phyloP scores from a whole-genome alignment of 2,113 vertebrate species.

The Osmerus eperlanus region DNA sequence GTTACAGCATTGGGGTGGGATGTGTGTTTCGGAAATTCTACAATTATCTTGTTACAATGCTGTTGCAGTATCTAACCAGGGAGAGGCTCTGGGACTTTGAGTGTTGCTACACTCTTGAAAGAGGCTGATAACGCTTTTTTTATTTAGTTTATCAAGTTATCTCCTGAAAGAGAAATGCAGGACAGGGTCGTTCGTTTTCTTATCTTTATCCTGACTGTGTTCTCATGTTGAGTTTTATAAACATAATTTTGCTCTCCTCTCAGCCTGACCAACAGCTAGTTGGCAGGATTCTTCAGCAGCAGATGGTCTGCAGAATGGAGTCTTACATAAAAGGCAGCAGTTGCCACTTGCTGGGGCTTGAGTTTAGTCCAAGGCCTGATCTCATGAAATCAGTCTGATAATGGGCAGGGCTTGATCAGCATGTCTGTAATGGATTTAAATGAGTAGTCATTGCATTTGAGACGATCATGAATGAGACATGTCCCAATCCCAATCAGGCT shows the following conservation, averaged over 20 bases:
- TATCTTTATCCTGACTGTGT: not conserved
- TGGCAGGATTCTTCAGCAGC: constrained; percentile 30
- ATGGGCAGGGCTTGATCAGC: constrained; percentile 23
- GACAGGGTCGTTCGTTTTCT: not conserved
- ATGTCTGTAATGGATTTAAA: constrained; percentile 6
- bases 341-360: constrained; percentile 20
- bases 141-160: too few relatives aligned
- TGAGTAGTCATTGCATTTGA: not conserved
- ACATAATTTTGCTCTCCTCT: constrained; percentile 3
- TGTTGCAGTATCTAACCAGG: too few relatives aligned
- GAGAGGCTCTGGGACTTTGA: too few relatives aligned
- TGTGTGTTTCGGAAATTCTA: too few relatives aligned
- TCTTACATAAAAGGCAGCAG: constrained; percentile 36
- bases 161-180: too few relatives aligned
- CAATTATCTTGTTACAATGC: too few relatives aligned
- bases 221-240: not conserved
- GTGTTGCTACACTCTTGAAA: too few relatives aligned
- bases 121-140: too few relatives aligned
- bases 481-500: too few relatives aligned
- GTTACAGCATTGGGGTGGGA: too few relatives aligned
- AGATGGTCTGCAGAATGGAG: constrained; percentile 38
- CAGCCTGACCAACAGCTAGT: constrained; percentile 21
- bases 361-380: constrained; percentile 32
- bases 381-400: constrained; percentile 24
- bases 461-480: too few relatives aligned